phyloP scores from a whole-genome alignment of 2,113 vertebrate species.

The Serinus canaria region DNA sequence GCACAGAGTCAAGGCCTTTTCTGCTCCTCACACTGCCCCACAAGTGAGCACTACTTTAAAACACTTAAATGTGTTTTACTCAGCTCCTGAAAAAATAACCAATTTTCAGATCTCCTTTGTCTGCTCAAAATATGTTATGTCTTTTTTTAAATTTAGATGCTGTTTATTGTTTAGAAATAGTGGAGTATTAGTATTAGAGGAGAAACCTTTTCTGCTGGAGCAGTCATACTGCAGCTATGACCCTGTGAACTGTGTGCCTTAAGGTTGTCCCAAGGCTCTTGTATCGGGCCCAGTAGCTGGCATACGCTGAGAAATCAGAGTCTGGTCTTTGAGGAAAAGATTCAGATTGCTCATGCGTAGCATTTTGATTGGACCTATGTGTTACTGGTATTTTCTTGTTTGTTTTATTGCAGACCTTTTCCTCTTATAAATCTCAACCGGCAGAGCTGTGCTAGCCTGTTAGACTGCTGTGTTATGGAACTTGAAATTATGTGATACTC shows the following conservation, averaged over 20 bases:
- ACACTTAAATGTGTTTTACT: background rate
- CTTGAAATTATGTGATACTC: background rate
- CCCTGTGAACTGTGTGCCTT: background rate
- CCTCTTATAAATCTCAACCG: background rate
- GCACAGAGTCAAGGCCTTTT: background rate
- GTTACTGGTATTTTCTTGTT: background rate
- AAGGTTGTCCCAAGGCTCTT: background rate
- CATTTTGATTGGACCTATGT: background rate
- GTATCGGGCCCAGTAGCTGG: background rate
- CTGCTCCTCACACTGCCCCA: background rate
- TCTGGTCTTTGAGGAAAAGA: background rate
- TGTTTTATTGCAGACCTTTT: background rate
- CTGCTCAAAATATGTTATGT: background rate
- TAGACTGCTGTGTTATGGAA: slow-evolving; percentile 7
- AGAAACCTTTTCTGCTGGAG: background rate
- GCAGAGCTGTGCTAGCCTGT: background rate
- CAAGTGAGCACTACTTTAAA: background rate
- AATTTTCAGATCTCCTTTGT: background rate
- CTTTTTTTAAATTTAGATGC: background rate
- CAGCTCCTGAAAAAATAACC: background rate
- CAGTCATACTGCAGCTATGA: background rate
- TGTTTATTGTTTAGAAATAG: background rate
- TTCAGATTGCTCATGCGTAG: background rate
- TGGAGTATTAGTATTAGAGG: background rate
- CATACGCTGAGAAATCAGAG: background rate